These are phyloP conservation scores for Hippotragus niger DNA, from an alignment of 2,113 vertebrate species.

Conservation along the genomic window DNA sequence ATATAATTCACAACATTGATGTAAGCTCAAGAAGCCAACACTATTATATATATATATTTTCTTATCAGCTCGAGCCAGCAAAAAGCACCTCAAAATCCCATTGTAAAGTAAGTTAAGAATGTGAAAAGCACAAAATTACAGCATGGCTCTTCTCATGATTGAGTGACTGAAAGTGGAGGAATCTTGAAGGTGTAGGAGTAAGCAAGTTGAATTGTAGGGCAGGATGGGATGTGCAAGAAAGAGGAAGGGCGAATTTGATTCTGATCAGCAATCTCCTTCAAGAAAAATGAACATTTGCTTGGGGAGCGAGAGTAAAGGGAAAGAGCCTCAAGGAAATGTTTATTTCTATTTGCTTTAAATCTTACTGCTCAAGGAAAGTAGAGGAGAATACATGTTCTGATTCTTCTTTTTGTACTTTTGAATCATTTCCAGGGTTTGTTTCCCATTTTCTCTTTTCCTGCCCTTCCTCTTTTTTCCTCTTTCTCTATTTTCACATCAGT, in stretches of 20 bases:
- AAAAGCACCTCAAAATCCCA: conserved; percentile 51
- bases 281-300: conserved; percentile 20
- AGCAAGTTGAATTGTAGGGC: conserved; percentile 31
- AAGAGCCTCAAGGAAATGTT: not conserved
- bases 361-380: not conserved
- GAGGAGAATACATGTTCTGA: not conserved
- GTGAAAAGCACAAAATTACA: conserved; percentile 63
- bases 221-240: not conserved
- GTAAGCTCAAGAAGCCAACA: conserved; percentile 57
- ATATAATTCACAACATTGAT: conserved; percentile 45
- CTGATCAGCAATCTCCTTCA: conserved; percentile 30
- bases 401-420: not conserved
- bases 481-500: not conserved
- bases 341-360: not conserved
- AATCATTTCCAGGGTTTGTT: not conserved
- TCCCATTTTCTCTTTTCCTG: not conserved
- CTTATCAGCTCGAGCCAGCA: conserved; percentile 48
- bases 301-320: not conserved
- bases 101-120: conserved; percentile 56
- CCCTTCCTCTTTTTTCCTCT: not conserved
- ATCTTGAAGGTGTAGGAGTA: conserved; percentile 3
- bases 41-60: conserved; percentile 33
- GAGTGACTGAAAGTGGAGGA: conserved; percentile 5
- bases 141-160: conserved; percentile 22
- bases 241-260: conserved; percentile 13